Evolutionary conservation across 2,113 vertebrate genomes (phyloP), one percentile per base, ranked within the genome.

Genomic region (Cyanocitta stelleri): DNA sequence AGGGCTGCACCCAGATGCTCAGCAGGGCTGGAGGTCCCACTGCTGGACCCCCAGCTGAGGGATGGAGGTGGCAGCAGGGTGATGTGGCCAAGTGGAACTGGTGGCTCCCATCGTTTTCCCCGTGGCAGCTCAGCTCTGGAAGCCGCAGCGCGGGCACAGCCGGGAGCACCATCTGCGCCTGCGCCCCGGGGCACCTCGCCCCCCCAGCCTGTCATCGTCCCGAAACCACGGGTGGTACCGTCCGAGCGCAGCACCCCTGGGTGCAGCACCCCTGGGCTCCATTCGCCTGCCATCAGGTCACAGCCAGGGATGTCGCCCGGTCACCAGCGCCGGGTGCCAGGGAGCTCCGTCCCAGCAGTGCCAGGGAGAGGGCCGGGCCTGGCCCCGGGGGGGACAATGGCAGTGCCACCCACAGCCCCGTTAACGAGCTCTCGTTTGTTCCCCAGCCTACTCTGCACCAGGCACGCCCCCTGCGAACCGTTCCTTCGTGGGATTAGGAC

Each of bases 381-480:
- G 84, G 80, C 77, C 85, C 84, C 8, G 7, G 92, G 92, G 69
- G 69, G 95, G 76, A 68, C 67, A 23, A 68, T 79, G 72, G 91
- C 51, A 8, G 51, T 91, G 81, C 78, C 74, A 30, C 54, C 59
- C 5, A 15, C 91, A 93, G 86, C 87, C 62, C 90, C 27, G 91
- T 97, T 98, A 98, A 98, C 11, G 87, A 97, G 96, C 83, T 97
- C 95, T 97, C 84, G 4, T 97, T 96, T 96, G 96, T 98, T 97
- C 98, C 98, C 90, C 97, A 98, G 99, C 99, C 97, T 99, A 98
- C 98, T 99, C 99, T 93, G 97, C 99, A 97, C 99, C 99, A 95
- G 98, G 98, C 98, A 98, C 99, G 84, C 98, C 99, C 97, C 99
- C 99, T 97, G 98, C 99, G 98, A 99, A 98, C 98, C 98, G 99